Conservation (phyloP, 1,140 invertebrate genomes). For the Drosophila sp. region DNA sequence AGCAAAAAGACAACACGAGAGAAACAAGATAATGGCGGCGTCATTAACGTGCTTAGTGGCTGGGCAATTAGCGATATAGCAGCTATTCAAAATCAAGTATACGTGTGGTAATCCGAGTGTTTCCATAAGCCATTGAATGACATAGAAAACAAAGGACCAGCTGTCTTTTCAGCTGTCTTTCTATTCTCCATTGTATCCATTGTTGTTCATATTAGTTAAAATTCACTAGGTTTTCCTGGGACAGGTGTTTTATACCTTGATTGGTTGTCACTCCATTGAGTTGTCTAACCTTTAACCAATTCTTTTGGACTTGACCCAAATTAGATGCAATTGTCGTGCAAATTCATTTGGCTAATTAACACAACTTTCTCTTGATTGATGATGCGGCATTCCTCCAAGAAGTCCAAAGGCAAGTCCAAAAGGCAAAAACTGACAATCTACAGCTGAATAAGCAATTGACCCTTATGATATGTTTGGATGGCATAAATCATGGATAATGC, state of each 20-base stretch:
- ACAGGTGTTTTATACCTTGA: too few relatives aligned
- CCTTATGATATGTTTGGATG: slow-evolving; percentile 43
- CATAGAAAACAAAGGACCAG: too few relatives aligned
- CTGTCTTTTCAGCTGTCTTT: too few relatives aligned
- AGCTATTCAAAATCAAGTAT: slow-evolving; percentile 4
- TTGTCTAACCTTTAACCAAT: not conserved
- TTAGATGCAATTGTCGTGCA: not conserved
- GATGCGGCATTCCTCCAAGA: not conserved
- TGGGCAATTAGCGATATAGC: not conserved
- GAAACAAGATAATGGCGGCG: slow-evolving; percentile 11
- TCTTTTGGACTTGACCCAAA: not conserved
- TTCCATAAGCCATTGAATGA: not conserved
- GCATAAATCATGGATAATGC: slow-evolving; percentile 20
- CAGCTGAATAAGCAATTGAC: slow-evolving; percentile 51
- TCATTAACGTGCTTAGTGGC: slow-evolving; percentile 13
- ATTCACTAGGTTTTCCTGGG: too few relatives aligned
- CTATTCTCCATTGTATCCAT: too few relatives aligned
- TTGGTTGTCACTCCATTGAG: too few relatives aligned
- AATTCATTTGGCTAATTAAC: slow-evolving; percentile 50
- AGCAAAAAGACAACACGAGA: not conserved
- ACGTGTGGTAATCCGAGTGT: not conserved
- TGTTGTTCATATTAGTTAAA: too few relatives aligned
- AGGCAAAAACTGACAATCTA: slow-evolving; percentile 28
- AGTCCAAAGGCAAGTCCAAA: not conserved
- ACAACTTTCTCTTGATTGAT: slow-evolving; percentile 43